These are phyloP conservation scores for Paracyclopina nana DNA, from an alignment of 1,140 invertebrate genomes.

Conservation along the genomic window DNA sequence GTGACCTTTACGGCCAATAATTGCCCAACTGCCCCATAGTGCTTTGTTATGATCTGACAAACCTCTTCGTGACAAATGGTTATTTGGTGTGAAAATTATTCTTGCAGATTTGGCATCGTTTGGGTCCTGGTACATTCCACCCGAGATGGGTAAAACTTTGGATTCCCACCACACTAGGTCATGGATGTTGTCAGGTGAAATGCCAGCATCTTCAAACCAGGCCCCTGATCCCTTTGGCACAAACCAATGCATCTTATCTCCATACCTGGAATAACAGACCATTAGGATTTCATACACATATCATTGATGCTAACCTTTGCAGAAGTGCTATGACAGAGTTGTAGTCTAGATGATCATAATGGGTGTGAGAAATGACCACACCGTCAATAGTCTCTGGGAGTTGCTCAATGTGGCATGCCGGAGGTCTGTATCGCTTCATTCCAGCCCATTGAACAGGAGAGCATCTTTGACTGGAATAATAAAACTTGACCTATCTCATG, in stretches of 20 bases:
- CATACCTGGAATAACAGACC: no score
- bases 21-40: constrained; percentile 31
- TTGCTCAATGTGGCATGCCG: constrained; percentile 28
- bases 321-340: constrained; percentile 22
- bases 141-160: constrained; percentile 20
- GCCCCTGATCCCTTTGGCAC: constrained; percentile 27
- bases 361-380: constrained; percentile 33
- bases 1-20: constrained; percentile 25
- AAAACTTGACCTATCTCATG: no score
- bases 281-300: no score
- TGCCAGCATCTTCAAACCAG: no score
- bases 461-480: no score
- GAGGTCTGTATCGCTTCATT: constrained; percentile 26
- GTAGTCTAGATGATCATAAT: constrained; percentile 34
- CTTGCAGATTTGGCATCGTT: constrained; percentile 23
- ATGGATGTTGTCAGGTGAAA: constrained; percentile 24
- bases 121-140: no score
- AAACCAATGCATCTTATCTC: constrained; percentile 27
- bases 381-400: constrained; percentile 28
- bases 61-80: constrained; percentile 31
- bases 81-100: constrained; percentile 30
- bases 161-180: constrained; percentile 32
- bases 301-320: no score
- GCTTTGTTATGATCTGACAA: constrained; percentile 26
- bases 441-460: constrained; percentile 21